phyloP scores from a whole-genome alignment of 2,113 vertebrate genomes.

The Burhinus oedicnemus region DNA sequence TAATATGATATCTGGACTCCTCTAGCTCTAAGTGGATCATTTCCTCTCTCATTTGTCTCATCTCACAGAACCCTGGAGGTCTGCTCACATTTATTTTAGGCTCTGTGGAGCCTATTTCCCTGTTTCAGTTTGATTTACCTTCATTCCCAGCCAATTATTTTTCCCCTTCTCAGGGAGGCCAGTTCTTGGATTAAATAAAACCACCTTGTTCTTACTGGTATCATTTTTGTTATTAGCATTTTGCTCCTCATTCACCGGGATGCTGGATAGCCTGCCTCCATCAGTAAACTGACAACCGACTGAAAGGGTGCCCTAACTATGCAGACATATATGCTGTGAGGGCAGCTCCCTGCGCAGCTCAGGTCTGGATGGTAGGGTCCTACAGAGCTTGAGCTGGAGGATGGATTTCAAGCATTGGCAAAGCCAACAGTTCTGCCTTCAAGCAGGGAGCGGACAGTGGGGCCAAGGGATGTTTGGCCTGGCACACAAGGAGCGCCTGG shows the following conservation, averaged over 20 bases:
- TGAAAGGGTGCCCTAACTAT: neutral
- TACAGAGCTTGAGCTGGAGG: neutral
- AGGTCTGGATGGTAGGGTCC: neutral
- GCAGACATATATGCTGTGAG: neutral
- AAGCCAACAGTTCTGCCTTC: neutral
- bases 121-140: constrained; percentile 18
- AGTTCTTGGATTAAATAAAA: neutral
- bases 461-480: neutral
- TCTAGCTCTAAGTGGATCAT: neutral
- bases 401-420: neutral
- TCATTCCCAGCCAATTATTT: neutral
- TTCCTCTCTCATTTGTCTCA: constrained; percentile 23
- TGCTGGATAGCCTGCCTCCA: neutral
- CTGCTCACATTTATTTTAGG: constrained; percentile 25
- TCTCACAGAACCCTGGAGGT: neutral
- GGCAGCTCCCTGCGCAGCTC: neutral
- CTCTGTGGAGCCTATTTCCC: neutral
- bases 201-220: neutral
- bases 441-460: neutral
- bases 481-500: neutral
- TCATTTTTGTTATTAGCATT: neutral
- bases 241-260: neutral
- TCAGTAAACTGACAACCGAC: neutral
- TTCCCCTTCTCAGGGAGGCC: neutral
- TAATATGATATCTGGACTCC: neutral